Evolutionary conservation across 1,140 invertebrate genomes (phyloP), one percentile per base, ranked within the genome.

Genomic region (Pomacea maculata): DNA sequence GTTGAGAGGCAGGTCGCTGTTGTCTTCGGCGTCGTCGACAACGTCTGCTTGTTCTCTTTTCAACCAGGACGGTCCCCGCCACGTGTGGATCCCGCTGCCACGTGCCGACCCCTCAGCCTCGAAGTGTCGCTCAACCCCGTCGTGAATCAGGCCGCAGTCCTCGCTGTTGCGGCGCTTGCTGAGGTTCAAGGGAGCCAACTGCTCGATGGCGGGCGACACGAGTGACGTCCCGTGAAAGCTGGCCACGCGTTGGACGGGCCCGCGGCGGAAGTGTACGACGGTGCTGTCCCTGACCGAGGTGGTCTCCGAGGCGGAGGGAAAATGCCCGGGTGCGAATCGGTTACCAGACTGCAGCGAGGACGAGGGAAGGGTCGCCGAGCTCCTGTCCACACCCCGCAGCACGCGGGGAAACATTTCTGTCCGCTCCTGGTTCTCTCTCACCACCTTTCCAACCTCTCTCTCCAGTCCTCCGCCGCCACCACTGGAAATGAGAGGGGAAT

Each of bases 211-310:
- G 7, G 74, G 54, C 9, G 25, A 34, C 25, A 29, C 25, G 25
- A 63, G 19, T n/a, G 77, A 78, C 65, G 70, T 67, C 29, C 77
- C 77, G 17, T 78, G 77, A 54, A 78, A 78, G 29, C 77, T 78
- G 77, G 77, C 77, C 77, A 78, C 77, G 4, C 77, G 77, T 65
- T 78, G 77, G 52, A 78, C 77, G 65, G 77, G 65, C 17, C 77
- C 77, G 8, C 77, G 77, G 14, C 67, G 67, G 65, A 78, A 78
- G 19, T 70, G 25, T 9, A 29, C 54, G 52, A 52, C 57, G 52
- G 19, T 78, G 25, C 68, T 70, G 19, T 68, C 61, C 15, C 65
- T 65, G 52, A 64, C 57, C 45, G 15, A 71, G 25, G 67, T n/a
- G 17, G 34, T 8, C 4, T 11, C 65, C 19, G 65, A 68, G 2